Base-by-base conservation (phyloP, 1,140 invertebrate species). In the Neodiprion pinetum region DNA sequence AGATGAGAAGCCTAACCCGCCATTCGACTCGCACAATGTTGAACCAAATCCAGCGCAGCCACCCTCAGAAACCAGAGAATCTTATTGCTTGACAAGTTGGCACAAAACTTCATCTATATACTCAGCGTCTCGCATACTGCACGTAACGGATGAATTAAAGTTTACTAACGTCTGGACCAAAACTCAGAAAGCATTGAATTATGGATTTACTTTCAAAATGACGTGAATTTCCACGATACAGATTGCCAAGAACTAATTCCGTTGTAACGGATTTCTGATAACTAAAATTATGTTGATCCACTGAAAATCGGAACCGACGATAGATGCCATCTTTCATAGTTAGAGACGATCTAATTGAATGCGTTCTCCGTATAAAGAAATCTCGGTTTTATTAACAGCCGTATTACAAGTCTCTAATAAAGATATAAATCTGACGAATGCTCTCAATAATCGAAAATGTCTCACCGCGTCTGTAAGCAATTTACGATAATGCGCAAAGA, bases 21-120 rank as follows among this genome's bases (percentile, higher is more conserved):
- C 53, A 61, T 61, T 61, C 53, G 53, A 61, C 53, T 61, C 53
- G 11, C 11, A 12, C 53, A 14, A 12, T 17, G n/a, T 17, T 61
- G 53, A 12, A 61, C 28, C 28, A 61, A 17, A 61, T 61, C 53
- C n/a, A 61, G 53, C n/a, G 53, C 53, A 61, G n/a, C 53, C 4
- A 61, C 53, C 53, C 53, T 40, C 53, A 61, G 53, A 17, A 61
- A 61, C 53, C 53, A 61, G 53, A 61, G 53, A 5, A 40, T 61
- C 53, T 61, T 61, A 61, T 61, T 4, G 53, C 53, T 61, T 61
- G 53, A 61, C 53, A 61, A 61, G 53, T 61, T 61, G 53, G 53
- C 53, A 61, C 53, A 61, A 17, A 61, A 61, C 53, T 14, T 61
- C 28, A 40, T 5, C 28, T 9, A 61, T 61, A 17, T 61, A 61